phyloP scores from a whole-genome alignment of 2,888 invertebrate genomes.

The Heliconius aoede region DNA sequence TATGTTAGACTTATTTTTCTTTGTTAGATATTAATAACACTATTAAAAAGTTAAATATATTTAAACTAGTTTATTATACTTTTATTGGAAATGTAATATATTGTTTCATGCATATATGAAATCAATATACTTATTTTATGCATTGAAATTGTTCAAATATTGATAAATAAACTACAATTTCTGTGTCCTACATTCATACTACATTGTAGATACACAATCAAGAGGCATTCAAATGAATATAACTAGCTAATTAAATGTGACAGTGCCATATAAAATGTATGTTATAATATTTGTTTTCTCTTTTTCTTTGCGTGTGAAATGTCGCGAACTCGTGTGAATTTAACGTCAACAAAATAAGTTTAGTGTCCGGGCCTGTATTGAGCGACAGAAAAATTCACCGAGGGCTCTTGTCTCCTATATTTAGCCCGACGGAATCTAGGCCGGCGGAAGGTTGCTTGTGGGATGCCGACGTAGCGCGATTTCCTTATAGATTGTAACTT shows the following conservation, averaged over 20 bases:
- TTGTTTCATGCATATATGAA: not conserved
- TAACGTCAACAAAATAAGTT: conserved; percentile 11
- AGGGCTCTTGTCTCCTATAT: conserved; percentile 59
- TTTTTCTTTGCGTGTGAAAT: conserved; percentile 19
- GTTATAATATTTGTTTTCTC: conserved; percentile 23
- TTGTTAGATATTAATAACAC: too few species aligned
- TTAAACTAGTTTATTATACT: too few species aligned
- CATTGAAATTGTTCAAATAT: conserved; percentile 5
- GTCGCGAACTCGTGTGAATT: conserved; percentile 15
- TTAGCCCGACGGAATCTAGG: conserved; percentile 65
- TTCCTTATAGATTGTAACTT: conserved; percentile 40
- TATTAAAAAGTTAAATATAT: too few species aligned
- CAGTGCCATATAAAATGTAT: not conserved
- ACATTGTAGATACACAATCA: not conserved
- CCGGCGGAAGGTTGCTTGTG: conserved; percentile 55
- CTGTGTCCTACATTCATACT: conserved; percentile 3
- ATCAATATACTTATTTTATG: not conserved
- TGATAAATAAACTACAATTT: not conserved
- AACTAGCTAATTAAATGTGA: conserved; percentile 10
- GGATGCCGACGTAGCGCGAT: conserved; percentile 41
- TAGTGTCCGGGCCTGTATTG: conserved; percentile 22
- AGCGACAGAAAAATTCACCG: conserved; percentile 46
- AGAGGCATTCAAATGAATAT: conserved; percentile 6
- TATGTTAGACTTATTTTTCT: too few species aligned
- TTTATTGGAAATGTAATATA: not conserved